These are phyloP conservation scores for Torymus tubicola DNA, from an alignment of 2,888 invertebrate species.

Conservation along the genomic window DNA sequence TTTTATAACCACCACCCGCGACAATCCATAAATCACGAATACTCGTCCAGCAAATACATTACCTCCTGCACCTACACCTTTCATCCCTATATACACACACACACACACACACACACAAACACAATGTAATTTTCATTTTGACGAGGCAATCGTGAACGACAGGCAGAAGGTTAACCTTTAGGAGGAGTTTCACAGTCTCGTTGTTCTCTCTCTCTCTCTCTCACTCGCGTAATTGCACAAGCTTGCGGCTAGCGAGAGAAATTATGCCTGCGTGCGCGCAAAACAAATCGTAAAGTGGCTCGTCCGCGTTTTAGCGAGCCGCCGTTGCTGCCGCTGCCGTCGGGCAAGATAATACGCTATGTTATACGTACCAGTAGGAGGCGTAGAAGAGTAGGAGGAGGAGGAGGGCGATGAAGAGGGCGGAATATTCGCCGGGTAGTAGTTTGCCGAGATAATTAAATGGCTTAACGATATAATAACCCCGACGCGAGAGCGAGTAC, in stretches of 20 bases:
- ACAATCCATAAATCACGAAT: slow-evolving; percentile 17
- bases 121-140: slow-evolving; percentile 56
- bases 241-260: slow-evolving; percentile 54
- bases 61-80: too few species aligned
- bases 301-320: slow-evolving; percentile 61
- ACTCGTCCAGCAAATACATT: neutral
- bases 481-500: slow-evolving; percentile 59
- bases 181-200: slow-evolving; percentile 23
- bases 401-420: slow-evolving; percentile 65
- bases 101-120: neutral
- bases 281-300: slow-evolving; percentile 69
- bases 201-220: slow-evolving; percentile 14
- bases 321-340: slow-evolving; percentile 58
- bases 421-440: slow-evolving; percentile 73
- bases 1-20: slow-evolving; percentile 2
- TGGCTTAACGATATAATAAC: slow-evolving; percentile 76
- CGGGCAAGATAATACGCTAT: slow-evolving; percentile 35
- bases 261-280: slow-evolving; percentile 59
- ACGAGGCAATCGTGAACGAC: slow-evolving; percentile 51
- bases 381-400: neutral
- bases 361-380: neutral
- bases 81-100: too few species aligned
- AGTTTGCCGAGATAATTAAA: slow-evolving; percentile 75
- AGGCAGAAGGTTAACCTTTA: neutral
- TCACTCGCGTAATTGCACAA: slow-evolving; percentile 56